Conservation (phyloP, 1,140 invertebrate genomes). For the Temnothorax nylanderi region DNA sequence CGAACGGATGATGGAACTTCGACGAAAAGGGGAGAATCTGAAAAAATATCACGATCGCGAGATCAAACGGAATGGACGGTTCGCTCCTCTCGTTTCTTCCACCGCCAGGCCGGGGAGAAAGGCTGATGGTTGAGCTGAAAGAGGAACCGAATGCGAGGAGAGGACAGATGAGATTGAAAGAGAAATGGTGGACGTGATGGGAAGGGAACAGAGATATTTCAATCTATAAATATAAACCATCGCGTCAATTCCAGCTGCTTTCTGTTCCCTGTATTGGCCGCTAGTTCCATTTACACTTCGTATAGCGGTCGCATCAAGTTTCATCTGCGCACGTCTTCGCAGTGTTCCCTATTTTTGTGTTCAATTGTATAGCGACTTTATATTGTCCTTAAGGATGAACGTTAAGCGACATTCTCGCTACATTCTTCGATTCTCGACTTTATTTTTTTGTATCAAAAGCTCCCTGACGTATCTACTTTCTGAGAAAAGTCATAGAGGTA, state of each 20-base stretch:
- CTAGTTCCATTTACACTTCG: constrained; percentile 46
- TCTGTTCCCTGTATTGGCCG: constrained; percentile 61
- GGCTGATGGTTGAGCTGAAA: constrained; percentile 31
- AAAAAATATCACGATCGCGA: constrained; percentile 72
- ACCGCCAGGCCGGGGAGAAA: constrained; percentile 30
- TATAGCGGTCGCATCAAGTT: constrained; percentile 37
- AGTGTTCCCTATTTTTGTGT: background rate
- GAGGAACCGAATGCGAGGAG: constrained; percentile 3
- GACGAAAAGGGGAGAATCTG: constrained; percentile 60
- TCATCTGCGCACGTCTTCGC: constrained; percentile 44
- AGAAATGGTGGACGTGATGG: background rate
- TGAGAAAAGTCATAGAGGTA: background rate
- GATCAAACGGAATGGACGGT: constrained; percentile 72
- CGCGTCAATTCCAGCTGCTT: constrained; percentile 68
- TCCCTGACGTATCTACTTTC: background rate
- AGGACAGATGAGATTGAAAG: constrained; percentile 10
- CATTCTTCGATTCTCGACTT: constrained; percentile 15
- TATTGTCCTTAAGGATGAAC: constrained; percentile 36
- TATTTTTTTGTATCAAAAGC: background rate
- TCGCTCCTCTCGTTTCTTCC: constrained; percentile 26
- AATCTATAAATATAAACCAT: constrained; percentile 77
- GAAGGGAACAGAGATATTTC: constrained; percentile 49
- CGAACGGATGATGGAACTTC: constrained; percentile 42
- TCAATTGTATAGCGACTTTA: constrained; percentile 42
- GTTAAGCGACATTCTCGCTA: constrained; percentile 10